Evolutionary conservation across 2,888 invertebrate species (phyloP).

Genomic region (Amorpha juglandis): DNA sequence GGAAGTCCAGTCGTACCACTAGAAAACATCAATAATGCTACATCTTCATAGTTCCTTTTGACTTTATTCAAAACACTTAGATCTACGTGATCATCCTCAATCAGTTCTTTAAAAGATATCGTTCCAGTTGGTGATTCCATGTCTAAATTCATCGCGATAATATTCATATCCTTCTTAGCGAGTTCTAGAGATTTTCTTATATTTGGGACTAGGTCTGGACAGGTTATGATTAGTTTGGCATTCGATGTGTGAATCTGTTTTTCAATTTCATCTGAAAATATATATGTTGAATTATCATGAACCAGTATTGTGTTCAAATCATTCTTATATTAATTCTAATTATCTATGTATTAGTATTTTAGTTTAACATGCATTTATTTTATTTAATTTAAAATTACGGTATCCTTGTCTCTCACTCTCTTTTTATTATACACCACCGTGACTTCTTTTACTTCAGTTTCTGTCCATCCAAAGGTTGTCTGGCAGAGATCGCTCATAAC

Average conservation of each 20-base stretch:
- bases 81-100: slow-evolving; percentile 75
- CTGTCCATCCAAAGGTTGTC: too few species aligned
- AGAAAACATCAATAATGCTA: slow-evolving; percentile 90
- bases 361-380: too few species aligned
- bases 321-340: neutral
- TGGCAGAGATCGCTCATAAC: too few species aligned
- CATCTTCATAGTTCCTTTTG: slow-evolving; percentile 76
- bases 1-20: slow-evolving; percentile 94
- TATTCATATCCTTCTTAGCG: slow-evolving; percentile 73
- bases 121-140: slow-evolving; percentile 73
- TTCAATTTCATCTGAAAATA: slow-evolving; percentile 87
- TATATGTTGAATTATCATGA: neutral
- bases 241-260: slow-evolving; percentile 84
- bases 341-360: too few species aligned
- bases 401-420: too few species aligned
- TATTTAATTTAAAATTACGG: too few species aligned
- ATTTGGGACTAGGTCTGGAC: slow-evolving; percentile 68
- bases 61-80: slow-evolving; percentile 72
- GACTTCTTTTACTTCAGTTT: too few species aligned
- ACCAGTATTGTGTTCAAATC: too few species aligned
- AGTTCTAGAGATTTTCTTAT: slow-evolving; percentile 75
- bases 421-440: too few species aligned
- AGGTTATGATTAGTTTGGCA: slow-evolving; percentile 85
- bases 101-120: slow-evolving; percentile 85
- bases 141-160: slow-evolving; percentile 67